These are phyloP conservation scores for Halichondria panicea DNA, from an alignment of 37 sponge, comb jelly and placozoan genomes.

Conservation along the genomic window DNA sequence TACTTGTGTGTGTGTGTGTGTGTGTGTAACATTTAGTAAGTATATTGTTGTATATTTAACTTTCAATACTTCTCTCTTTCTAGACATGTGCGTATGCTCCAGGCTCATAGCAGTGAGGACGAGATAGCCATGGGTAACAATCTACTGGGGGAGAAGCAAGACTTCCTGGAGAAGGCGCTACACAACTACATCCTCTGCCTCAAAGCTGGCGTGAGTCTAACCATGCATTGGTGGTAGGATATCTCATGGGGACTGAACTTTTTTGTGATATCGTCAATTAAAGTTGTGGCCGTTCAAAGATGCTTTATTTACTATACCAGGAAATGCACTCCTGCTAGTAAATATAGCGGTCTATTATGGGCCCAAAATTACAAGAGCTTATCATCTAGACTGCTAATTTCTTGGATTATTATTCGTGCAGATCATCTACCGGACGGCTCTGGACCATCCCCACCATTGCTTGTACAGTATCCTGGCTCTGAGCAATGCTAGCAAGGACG, in stretches of 20 bases:
- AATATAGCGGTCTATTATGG: too few relatives aligned
- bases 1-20: too few relatives aligned
- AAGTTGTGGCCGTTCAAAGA: too few relatives aligned
- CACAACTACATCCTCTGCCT: constrained; percentile 81
- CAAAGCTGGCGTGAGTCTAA: constrained; percentile 59
- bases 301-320: background rate
- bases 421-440: constrained; percentile 53
- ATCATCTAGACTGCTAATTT: too few relatives aligned
- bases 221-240: background rate
- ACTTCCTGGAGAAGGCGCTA: constrained; percentile 70
- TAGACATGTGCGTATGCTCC: constrained; percentile 54
- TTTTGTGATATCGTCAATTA: background rate
- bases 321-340: background rate
- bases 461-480: constrained; percentile 80
- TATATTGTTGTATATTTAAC: too few relatives aligned
- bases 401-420: too few relatives aligned
- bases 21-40: too few relatives aligned
- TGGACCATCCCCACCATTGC: constrained; percentile 85
- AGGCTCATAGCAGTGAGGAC: constrained; percentile 62
- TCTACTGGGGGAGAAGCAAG: constrained; percentile 50
- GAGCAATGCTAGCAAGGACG: constrained; percentile 72
- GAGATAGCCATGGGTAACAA: constrained; percentile 31
- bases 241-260: too few relatives aligned
- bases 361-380: background rate
- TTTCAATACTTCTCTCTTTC: too few relatives aligned